These are phyloP conservation scores for Pollenia griseotomentosa DNA, from an alignment of 2,888 invertebrate genomes.

Conservation along the genomic window DNA sequence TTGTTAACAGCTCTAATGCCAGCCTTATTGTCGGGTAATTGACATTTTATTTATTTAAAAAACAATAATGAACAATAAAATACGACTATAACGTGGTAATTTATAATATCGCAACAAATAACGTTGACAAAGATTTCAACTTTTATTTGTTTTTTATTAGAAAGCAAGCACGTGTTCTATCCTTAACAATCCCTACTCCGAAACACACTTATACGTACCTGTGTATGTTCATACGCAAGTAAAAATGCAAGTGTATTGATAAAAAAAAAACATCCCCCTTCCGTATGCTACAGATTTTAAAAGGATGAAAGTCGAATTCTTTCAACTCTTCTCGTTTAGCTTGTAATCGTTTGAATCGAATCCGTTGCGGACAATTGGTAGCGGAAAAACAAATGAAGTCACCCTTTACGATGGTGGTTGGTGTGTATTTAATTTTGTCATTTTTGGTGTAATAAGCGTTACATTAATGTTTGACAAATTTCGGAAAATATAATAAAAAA, in stretches of 20 bases:
- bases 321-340: conserved; percentile 36
- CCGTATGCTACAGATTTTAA: conserved; percentile 21
- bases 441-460: conserved; percentile 76
- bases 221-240: not conserved
- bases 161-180: conserved; percentile 84
- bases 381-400: conserved; percentile 81
- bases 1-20: conserved; percentile 27
- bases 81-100: conserved; percentile 46
- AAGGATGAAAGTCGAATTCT: not conserved
- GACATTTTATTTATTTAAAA: conserved; percentile 75
- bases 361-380: conserved; percentile 71
- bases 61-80: conserved; percentile 67
- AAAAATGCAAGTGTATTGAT: not conserved
- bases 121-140: conserved; percentile 42
- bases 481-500: not conserved
- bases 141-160: conserved; percentile 78
- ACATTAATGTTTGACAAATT: conserved; percentile 66
- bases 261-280: conserved; percentile 44
- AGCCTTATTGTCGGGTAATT: conserved; percentile 71
- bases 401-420: conserved; percentile 82
- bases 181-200: conserved; percentile 73
- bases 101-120: conserved; percentile 48
- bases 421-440: conserved; percentile 81
- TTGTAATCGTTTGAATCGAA: conserved; percentile 74
- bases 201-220: not conserved